These are phyloP conservation scores for Drymonia ruficornis DNA, from an alignment of 2,888 invertebrate genomes.

Conservation along the genomic window DNA sequence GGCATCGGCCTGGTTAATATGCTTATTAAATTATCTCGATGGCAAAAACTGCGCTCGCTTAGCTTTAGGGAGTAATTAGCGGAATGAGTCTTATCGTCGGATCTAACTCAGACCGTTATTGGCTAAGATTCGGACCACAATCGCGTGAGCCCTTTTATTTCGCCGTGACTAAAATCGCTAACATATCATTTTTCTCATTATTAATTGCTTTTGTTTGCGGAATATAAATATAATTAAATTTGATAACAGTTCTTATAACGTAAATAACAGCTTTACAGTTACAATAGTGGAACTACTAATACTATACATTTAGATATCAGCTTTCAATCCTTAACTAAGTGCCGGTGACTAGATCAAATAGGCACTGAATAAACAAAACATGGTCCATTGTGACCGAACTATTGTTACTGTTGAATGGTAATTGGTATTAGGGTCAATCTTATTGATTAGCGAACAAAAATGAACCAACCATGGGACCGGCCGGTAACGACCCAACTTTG, in stretches of 20 bases:
- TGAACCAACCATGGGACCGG: constrained; percentile 70
- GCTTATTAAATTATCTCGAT: constrained; percentile 83
- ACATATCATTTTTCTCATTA: constrained; percentile 39
- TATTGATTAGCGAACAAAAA: constrained; percentile 78
- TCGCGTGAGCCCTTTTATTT: constrained; percentile 51
- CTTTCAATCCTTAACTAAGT: background rate
- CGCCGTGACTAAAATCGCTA: constrained; percentile 43
- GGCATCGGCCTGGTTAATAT: constrained; percentile 79
- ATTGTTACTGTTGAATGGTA: constrained; percentile 67
- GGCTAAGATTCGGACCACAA: constrained; percentile 64
- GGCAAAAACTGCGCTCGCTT: constrained; percentile 78
- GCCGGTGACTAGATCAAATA: constrained; percentile 26
- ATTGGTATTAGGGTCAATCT: constrained; percentile 73
- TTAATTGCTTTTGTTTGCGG: constrained; percentile 19
- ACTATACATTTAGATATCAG: background rate
- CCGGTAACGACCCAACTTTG: constrained; percentile 71
- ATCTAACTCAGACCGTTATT: constrained; percentile 79
- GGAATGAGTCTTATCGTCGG: constrained; percentile 76
- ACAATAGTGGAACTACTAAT: too few relatives aligned
- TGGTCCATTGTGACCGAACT: constrained; percentile 59
- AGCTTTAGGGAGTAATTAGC: constrained; percentile 85
- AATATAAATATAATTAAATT: background rate
- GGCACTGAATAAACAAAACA: constrained; percentile 51
- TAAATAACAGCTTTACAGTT: too few relatives aligned
- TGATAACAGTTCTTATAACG: background rate